Percentiles rank a stretch among this genome's conserved stretches.
These are phyloP conservation scores for Amblyopsis hoosieri DNA, from an alignment of 2,797 vertebrate genomes.

Conservation along the genomic window DNA sequence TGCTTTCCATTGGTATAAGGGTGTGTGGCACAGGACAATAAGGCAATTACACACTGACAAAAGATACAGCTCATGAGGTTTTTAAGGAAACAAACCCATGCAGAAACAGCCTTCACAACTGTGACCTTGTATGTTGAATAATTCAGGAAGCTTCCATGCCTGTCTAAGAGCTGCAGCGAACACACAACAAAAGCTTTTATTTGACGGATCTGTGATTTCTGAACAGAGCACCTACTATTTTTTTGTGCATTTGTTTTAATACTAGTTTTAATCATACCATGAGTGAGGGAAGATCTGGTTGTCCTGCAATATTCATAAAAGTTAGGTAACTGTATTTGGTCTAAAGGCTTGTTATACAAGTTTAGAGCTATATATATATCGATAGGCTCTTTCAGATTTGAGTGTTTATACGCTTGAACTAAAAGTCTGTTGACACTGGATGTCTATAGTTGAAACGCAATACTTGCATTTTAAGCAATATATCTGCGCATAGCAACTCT, in stretches of 20 bases:
- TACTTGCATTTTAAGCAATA: conserved; percentile 40
- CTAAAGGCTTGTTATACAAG: no score
- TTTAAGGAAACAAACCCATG: conserved; percentile 54
- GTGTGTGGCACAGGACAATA: background rate
- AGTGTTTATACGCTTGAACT: conserved; percentile 25
- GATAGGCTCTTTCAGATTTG: no score
- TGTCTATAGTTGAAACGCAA: conserved; percentile 11
- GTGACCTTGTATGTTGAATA: conserved; percentile 75
- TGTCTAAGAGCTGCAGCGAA: conserved; percentile 68
- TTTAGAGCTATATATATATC: no score
- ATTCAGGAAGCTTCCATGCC: conserved; percentile 65
- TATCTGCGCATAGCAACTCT: conserved; percentile 21
- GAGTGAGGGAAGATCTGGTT: no score
- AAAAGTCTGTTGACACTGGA: conserved; percentile 9
- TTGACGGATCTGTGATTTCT: conserved; percentile 39
- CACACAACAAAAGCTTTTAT: conserved; percentile 56
- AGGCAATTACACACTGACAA: conserved; percentile 18
- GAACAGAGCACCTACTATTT: background rate
- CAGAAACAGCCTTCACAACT: conserved; percentile 44
- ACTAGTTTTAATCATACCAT: background rate
- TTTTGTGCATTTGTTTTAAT: no score
- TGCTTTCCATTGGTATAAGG: no score
- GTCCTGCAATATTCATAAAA: no score
- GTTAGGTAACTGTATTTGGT: no score
- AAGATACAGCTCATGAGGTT: conserved; percentile 30